Evolutionary conservation across 2,797 vertebrate species (phyloP).

Genomic region (Onychomys arenicola): DNA sequence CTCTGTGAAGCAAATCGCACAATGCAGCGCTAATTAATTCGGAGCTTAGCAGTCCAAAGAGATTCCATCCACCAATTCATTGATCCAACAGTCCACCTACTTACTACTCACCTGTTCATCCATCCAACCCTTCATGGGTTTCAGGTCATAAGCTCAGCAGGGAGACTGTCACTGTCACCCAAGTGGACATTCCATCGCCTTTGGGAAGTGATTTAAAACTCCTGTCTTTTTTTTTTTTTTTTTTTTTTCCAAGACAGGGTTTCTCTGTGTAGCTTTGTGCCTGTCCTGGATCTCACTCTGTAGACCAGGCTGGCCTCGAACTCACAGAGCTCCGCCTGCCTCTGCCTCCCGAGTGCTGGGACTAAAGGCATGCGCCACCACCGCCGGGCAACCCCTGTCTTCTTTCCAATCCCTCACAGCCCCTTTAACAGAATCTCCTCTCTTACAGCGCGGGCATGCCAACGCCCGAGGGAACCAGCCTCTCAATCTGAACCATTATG

Average conservation of each 20-base stretch:
- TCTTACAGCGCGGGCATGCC: conserved; percentile 70
- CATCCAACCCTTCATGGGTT: background rate
- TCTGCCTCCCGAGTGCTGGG: too few relatives aligned
- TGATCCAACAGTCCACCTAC: background rate
- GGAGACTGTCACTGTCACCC: background rate
- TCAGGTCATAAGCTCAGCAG: background rate
- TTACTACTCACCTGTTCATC: background rate
- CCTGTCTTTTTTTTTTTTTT: too few relatives aligned
- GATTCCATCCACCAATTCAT: background rate
- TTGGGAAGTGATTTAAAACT: background rate
- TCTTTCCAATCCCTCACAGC: background rate
- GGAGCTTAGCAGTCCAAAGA: too few relatives aligned
- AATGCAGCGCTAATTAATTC: background rate
- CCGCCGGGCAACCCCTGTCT: too few relatives aligned
- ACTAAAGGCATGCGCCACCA: too few relatives aligned
- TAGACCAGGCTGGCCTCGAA: too few relatives aligned
- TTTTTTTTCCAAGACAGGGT: too few relatives aligned
- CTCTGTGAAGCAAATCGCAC: background rate
- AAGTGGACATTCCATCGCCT: background rate
- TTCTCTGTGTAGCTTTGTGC: too few relatives aligned
- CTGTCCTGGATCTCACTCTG: too few relatives aligned
- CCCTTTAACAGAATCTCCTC: background rate
- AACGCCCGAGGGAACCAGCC: conserved; percentile 78
- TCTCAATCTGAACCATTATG: conserved; percentile 94
- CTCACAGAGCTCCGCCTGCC: too few relatives aligned